Evolutionary conservation across 2,113 vertebrate genomes (phyloP), one percentile per base, ranked within the genome.

Genomic region (Zosterops lateralis): DNA sequence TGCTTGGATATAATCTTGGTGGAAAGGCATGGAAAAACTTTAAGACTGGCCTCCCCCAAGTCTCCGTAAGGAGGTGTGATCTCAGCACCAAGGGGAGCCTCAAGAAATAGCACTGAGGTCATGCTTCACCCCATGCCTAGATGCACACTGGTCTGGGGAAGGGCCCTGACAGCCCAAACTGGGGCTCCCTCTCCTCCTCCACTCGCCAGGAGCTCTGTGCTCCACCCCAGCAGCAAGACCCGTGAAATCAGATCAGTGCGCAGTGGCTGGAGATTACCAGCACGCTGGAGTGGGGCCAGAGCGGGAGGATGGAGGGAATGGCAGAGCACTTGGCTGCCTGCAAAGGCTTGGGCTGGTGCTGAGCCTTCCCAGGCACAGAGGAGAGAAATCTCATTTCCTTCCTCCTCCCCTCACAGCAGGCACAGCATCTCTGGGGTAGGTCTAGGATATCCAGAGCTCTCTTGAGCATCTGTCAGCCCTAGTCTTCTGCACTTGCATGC

Each of bases 331-430:
- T 44, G 2, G 61, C 81, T 76, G 54, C 50, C 78, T 89, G 66
- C 0, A 0, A 92, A 85, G 78, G 34, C 72, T 51, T 86, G 78
- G 71, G 64, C 38, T 87, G 56, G 54, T 93, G 66, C 81, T 95
- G 87, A 91, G 56, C 56, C 28, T 88, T 74, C 64, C 51, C 34
- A 87, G 87, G 93, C 72, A 71, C 64, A 95, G 15, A 56, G 72
- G 51, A 84, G 32, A 92, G 79, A 94, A 93, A 95, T 85, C 79
- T 90, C 51, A 90, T 89, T 92, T 93, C 90, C 88, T 92, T 90
- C 68, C 65, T 90, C 88, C 82, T 89, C 85, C 82, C 57, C 76
- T 80, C 1, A 0, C 85, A 86, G 85, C 81, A 80, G 67, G 91
- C 81, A 62, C 47, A 77, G n/a, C 60, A 76, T 83, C 91, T 91